Base-by-base conservation (phyloP, 2,113 vertebrate genomes). In the Heteronetta atricapilla region DNA sequence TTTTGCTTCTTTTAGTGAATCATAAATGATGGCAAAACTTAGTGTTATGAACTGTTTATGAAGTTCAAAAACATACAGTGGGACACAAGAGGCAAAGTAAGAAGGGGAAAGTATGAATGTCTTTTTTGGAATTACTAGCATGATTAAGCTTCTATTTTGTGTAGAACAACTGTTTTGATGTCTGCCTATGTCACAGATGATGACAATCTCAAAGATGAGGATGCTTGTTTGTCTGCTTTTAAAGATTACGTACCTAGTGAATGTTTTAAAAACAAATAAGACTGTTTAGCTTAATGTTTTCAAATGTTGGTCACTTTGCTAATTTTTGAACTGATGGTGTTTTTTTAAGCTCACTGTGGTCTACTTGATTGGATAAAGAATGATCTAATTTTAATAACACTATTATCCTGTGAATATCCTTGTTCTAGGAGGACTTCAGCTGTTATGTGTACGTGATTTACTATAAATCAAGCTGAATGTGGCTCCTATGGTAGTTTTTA, bases 281-380 rank as follows among this genome's bases (percentile, higher is more conserved):
- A 46, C 48, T 48, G 81, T 63, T 86, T 92, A 76, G 56, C 48
- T 96, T 96, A 72, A 44, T 89, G 58, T 88, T 96, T 93, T 67
- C 55, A 86, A 74, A 77, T 86, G 38, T 31, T 86, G 86, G 72
- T 88, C 19, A 53, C 80, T 87, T 78, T 67, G 38, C 72, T 93
- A 78, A 67, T 78, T 79, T 93, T 95, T 91, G 87, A 8, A 48
- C 55, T 50, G 48, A 50, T 50, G 19, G 19, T 22, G 18, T 88
- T 55, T 92, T 93, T 85, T 95, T 46, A 18, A 11, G 91, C 85
- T 91, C 63, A 66, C 63, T 91, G 36, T 88, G 78, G 63, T n/a
- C 80, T 93, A 83, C 44, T 87, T 82, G 70, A 90, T 86, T 92
- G 82, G 55, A 90, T 42, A 70, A 93, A 64, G 34, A n/a, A 66